phyloP scores from a whole-genome alignment of 2,888 invertebrate genomes.

The Cheilosia grossa region DNA sequence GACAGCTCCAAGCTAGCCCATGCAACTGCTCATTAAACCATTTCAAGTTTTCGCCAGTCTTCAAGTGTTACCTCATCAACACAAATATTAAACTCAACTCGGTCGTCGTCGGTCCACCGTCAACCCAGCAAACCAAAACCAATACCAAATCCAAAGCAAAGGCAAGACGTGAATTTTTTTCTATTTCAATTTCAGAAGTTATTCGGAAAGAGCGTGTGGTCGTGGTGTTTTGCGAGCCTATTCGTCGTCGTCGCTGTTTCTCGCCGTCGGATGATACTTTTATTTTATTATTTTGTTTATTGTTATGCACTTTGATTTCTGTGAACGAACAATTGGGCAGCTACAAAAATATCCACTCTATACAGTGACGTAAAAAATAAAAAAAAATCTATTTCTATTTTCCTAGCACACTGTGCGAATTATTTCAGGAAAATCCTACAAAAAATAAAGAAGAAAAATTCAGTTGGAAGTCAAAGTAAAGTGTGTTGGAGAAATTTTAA shows the following conservation, averaged over 20 bases:
- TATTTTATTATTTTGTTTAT: constrained; percentile 53
- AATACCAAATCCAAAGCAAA: constrained; percentile 10
- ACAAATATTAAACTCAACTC: constrained; percentile 28
- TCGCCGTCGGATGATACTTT: constrained; percentile 49
- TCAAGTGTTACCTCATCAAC: constrained; percentile 35
- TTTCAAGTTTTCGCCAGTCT: constrained; percentile 6
- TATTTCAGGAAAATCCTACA: constrained; percentile 65
- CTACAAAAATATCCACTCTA: constrained; percentile 49
- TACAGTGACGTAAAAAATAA: constrained; percentile 43
- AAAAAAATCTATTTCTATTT: constrained; percentile 62
- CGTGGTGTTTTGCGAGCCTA: constrained; percentile 62
- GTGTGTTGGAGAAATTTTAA: constrained; percentile 74
- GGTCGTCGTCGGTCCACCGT: neutral
- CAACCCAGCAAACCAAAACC: no score
- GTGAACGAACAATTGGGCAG: constrained; percentile 61
- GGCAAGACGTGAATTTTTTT: constrained; percentile 54
- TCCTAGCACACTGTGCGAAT: constrained; percentile 60
- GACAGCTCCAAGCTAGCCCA: constrained; percentile 40
- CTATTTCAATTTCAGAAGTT: constrained; percentile 63
- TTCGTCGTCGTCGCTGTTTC: constrained; percentile 57
- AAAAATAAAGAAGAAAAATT: constrained; percentile 40
- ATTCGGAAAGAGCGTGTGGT: constrained; percentile 68
- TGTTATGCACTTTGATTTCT: constrained; percentile 67
- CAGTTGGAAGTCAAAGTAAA: constrained; percentile 64
- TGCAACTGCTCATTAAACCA: constrained; percentile 22